Conservation (phyloP, 1,140 invertebrate species). For the Halyomorpha halys region DNA sequence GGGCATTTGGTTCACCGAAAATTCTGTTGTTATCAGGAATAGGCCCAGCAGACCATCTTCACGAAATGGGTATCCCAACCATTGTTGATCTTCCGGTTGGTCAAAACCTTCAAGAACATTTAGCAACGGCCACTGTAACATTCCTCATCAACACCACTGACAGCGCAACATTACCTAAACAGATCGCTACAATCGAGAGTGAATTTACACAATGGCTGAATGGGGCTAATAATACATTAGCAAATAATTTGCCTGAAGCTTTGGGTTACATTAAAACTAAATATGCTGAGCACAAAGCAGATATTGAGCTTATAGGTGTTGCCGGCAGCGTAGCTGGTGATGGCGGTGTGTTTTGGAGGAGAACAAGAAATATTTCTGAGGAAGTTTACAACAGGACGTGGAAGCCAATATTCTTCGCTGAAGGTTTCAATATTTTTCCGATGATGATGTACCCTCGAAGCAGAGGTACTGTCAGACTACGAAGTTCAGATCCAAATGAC, state of each 20-base stretch:
- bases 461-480: slow-evolving; percentile 42
- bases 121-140: slow-evolving; percentile 50
- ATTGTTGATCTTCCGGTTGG: slow-evolving; percentile 47
- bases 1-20: slow-evolving; percentile 27
- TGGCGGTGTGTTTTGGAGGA: slow-evolving; percentile 28
- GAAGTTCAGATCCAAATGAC: slow-evolving; percentile 46
- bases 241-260: slow-evolving; percentile 45
- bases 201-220: slow-evolving; percentile 21
- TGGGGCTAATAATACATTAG: slow-evolving; percentile 33
- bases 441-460: slow-evolving; percentile 46
- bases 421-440: slow-evolving; percentile 29
- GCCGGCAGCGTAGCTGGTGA: slow-evolving; percentile 38
- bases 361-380: slow-evolving; percentile 31
- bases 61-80: slow-evolving; percentile 38
- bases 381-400: slow-evolving; percentile 19
- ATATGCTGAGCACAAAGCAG: slow-evolving; percentile 46
- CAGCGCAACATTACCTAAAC: slow-evolving; percentile 35
- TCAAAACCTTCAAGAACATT: slow-evolving; percentile 54
- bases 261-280: slow-evolving; percentile 51
- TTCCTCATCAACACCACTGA: slow-evolving; percentile 54
- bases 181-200: slow-evolving; percentile 18
- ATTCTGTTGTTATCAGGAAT: slow-evolving; percentile 28
- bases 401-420: background rate
- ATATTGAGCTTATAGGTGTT: slow-evolving; percentile 49
- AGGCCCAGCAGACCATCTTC: slow-evolving; percentile 23